Base-by-base conservation (phyloP, 1,140 invertebrate genomes). In the Cecropterus lyciades region DNA sequence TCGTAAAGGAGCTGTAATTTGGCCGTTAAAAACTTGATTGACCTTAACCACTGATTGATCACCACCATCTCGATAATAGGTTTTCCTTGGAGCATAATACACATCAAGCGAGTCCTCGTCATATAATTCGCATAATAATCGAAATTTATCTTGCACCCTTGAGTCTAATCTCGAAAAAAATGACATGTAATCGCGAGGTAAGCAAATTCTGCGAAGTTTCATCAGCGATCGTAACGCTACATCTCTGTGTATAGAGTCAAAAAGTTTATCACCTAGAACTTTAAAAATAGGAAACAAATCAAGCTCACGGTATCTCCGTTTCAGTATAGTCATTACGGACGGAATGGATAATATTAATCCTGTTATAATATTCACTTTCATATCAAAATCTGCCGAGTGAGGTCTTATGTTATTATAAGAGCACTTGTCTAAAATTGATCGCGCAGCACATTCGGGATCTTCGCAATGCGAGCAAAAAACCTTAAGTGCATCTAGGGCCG, bases 261-360 rank as follows among this genome's bases (percentile, higher is more conserved):
- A 93, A 64, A 96, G 84, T 77, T 95, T 95, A n/a, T 94, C 93
- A 0, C 94, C 93, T 13, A 96, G 84, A 0, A 93, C 92, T 64
- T 94, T 90, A 20, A 95, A 93, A 1, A 94, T 76, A 70, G 92
- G 72, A 91, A 82, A 65, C 77, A 85, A 43, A 82, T 92, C 83
- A 69, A 78, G 84, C 64, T 75, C 80, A 79, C 73, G 82, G 84
- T 79, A 78, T 79, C 75, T 91, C 64, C 82, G 86, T 82, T 69
- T 83, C 49, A 92, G 73, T 76, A 93, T 94, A 46, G 93, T 93
- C 8, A 96, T 79, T 0, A 96, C 81, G 0, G 95, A 93, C 0
- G 95, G 95, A 20, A 95, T 89, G 3, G 95, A 95, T 6, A 96
- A 79, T 65, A 96, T 94, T 0, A 96, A 92, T 7, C 95, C 95